Percentiles rank a stretch among this genome's conserved stretches.
Evolutionary conservation across 2,888 invertebrate genomes (phyloP).

Genomic region (Bellardia bayeri): DNA sequence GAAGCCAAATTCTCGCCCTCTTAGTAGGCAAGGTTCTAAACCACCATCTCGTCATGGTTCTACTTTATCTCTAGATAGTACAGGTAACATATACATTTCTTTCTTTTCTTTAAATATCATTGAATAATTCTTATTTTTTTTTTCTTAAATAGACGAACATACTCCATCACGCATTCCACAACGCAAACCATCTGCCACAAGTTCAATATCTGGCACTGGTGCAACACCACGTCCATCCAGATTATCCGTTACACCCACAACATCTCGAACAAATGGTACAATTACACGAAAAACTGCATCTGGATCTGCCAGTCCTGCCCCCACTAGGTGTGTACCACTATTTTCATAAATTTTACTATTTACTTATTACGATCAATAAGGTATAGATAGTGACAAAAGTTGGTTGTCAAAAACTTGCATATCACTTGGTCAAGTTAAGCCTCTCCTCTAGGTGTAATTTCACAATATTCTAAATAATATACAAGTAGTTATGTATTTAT

Average conservation of each 20-base stretch:
- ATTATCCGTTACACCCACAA: slow-evolving; percentile 86
- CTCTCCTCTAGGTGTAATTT: too few species aligned
- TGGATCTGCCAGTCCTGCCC: slow-evolving; percentile 90
- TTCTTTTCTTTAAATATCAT: slow-evolving; percentile 1
- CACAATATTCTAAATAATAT: too few species aligned
- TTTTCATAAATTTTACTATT: not conserved
- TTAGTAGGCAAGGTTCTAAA: slow-evolving; percentile 94
- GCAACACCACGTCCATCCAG: slow-evolving; percentile 85
- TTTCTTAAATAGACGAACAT: slow-evolving; percentile 80
- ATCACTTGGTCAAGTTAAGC: too few species aligned
- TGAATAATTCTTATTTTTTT: not conserved
- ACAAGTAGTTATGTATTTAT: too few species aligned
- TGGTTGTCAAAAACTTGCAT: too few species aligned
- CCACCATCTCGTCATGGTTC: slow-evolving; percentile 97
- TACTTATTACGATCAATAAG: not conserved
- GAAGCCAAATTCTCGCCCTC: slow-evolving; percentile 93
- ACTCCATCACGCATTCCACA: slow-evolving; percentile 93
- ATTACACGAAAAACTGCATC: slow-evolving; percentile 89
- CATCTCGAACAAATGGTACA: slow-evolving; percentile 86
- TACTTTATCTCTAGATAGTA: slow-evolving; percentile 94
- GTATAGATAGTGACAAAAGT: too few species aligned
- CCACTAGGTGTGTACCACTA: slow-evolving; percentile 87
- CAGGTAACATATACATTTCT: slow-evolving; percentile 86
- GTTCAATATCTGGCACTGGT: slow-evolving; percentile 85
- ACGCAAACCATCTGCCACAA: slow-evolving; percentile 87